Evolutionary conservation across 2,113 vertebrate genomes (phyloP).

Genomic region (Brienomyrus brachyistius): DNA sequence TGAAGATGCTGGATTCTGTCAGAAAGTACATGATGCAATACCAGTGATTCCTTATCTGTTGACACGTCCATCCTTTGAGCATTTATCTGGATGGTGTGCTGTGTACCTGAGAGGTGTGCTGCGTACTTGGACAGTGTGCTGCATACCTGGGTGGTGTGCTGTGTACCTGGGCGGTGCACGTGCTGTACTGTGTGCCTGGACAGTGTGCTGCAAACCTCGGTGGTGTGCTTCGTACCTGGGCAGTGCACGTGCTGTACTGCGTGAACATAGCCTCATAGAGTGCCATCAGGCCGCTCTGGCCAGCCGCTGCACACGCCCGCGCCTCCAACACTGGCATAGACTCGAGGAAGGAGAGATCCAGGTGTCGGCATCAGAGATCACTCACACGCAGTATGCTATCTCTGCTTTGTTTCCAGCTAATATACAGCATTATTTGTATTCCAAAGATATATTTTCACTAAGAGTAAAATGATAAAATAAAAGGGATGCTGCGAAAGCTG

Average conservation of each 20-base stretch:
- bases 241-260: slow-evolving; percentile 95
- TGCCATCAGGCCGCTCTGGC: slow-evolving; percentile 96
- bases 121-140: no score
- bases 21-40: not conserved
- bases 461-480: no score
- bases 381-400: not conserved
- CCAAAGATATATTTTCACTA: not conserved
- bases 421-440: not conserved
- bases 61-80: not conserved
- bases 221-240: slow-evolving; percentile 50
- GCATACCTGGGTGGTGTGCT: no score
- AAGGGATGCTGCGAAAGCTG: no score
- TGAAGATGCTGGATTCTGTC: not conserved
- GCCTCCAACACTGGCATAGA: slow-evolving; percentile 88
- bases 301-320: slow-evolving; percentile 90
- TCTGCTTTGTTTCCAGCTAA: not conserved
- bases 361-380: not conserved
- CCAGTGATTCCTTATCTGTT: not conserved
- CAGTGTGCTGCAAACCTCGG: no score
- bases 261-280: slow-evolving; percentile 98
- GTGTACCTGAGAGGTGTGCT: no score
- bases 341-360: slow-evolving; percentile 47
- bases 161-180: no score
- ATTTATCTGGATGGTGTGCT: not conserved
- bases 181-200: slow-evolving; percentile 32